Base-by-base conservation (phyloP, 2,113 vertebrate genomes). In the Bubo blakistoni region DNA sequence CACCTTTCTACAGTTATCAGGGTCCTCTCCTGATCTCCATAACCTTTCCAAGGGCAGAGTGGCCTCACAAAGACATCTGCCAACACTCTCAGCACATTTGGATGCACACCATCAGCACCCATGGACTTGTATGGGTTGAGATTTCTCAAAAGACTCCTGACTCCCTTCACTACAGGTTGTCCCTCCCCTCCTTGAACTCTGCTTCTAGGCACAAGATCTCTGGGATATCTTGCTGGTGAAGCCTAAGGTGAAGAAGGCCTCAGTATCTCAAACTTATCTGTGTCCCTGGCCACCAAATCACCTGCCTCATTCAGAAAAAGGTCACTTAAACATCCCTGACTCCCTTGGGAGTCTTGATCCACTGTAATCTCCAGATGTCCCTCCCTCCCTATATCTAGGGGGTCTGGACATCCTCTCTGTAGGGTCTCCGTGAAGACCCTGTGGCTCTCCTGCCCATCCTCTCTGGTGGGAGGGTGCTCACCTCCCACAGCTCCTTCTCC, bases 51-150 rank as follows among this genome's bases (percentile, higher is more conserved):
- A 46, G 17, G 17, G 9, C 47, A 11, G 30, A 47, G 47, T 3
- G 17, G 54, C 42, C 77, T 84, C 47, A 58, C 38, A 62, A 49
- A 86, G 29, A 42, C 78, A 57, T 13, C 29, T 74, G 17, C 38
- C 63, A 78, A 59, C 16, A 10, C 49, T 40, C 22, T 71, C 58
- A 47, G 73, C 36, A 29, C 9, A 34, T 22, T 5, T 40, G 42
- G 30, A 70, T 24, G 42, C 30, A 54, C 44, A n/a, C 16, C 42
- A 49, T 12, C 63, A 29, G 18, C 47, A 69, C 40, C n/a, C 38
- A 36, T 2, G 2, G 12, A 73, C 44, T 49, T 65, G 8, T 3
- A 44, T 0, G 1, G 8, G 18, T 32, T 69, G 32, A 63, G 58
- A 49, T 40, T 81, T 69, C 46, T 69, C 59, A 10, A 26, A 21